Evolutionary conservation across 1,140 invertebrate species (phyloP).

Genomic region (Idris sp.): DNA sequence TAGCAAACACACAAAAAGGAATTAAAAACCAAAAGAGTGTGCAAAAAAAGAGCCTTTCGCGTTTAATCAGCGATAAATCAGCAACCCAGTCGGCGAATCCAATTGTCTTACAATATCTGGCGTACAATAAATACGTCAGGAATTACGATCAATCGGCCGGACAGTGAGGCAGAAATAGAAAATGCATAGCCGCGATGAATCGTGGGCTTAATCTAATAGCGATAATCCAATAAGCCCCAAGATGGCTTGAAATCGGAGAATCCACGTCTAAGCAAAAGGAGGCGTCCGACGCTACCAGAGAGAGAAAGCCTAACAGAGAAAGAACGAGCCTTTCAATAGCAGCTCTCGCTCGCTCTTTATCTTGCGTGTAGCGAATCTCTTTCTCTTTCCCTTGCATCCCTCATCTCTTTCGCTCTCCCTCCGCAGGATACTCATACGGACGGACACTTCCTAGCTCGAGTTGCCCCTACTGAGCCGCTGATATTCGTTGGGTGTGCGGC

Average conservation of each 20-base stretch:
- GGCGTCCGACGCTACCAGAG: slow-evolving; percentile 4
- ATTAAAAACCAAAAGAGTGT: slow-evolving; percentile 3
- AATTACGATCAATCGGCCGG: slow-evolving; percentile 54
- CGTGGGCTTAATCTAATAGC: slow-evolving; percentile 76
- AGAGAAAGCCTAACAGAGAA: slow-evolving; percentile 25
- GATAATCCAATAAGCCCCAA: slow-evolving; percentile 76
- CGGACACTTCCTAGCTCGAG: slow-evolving; percentile 57
- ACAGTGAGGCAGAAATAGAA: slow-evolving; percentile 47
- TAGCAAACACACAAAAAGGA: neutral
- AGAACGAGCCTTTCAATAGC: slow-evolving; percentile 5
- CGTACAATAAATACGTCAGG: slow-evolving; percentile 42
- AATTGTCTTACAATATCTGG: slow-evolving; percentile 46
- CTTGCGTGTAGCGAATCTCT: slow-evolving; percentile 33
- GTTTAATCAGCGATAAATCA: slow-evolving; percentile 51
- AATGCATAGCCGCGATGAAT: slow-evolving; percentile 65
- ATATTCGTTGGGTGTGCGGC: slow-evolving; percentile 66
- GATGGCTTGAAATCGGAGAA: slow-evolving; percentile 65
- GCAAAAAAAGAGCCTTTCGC: slow-evolving; percentile 1
- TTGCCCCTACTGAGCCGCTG: slow-evolving; percentile 58
- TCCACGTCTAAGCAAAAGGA: slow-evolving; percentile 72
- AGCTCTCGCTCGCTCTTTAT: too few relatives aligned
- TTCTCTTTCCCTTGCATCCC: slow-evolving; percentile 59
- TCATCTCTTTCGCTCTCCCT: slow-evolving; percentile 64
- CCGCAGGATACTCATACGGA: slow-evolving; percentile 56
- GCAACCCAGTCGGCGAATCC: neutral